Base-by-base conservation (phyloP, 2,888 invertebrate species). In the Thera britannica region DNA sequence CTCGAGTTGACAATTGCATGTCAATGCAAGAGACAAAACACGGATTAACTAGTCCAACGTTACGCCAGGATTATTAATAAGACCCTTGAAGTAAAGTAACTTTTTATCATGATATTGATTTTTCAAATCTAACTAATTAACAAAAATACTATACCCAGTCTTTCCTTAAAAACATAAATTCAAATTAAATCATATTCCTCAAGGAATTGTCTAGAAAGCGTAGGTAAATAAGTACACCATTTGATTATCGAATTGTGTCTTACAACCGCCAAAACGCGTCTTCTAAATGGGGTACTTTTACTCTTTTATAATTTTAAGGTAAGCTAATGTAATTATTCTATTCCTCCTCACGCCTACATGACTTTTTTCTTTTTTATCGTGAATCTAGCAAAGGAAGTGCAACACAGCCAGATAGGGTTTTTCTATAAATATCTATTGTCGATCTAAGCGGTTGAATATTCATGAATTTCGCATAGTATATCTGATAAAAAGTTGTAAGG, bases 381-480 rank as follows among this genome's bases (percentile, higher is more conserved):
- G 36, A 72, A 79, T 76, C 78, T 73, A 67, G 81, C 83, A 82
- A 83, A 81, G 84, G 81, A 79, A 84, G 79, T 81, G 77, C 78
- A 79, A 78, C 75, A 74, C 76, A 71, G 61, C 64, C 73, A 77
- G 77, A 80, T 80, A 80, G 73, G 75, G 72, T 72, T 71, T 74
- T 79, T 81, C 85, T 84, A 87, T 86, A 84, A 83, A 76, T 87
- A 90, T 89, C 90, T 89, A 88, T 85, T 62, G 58, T 73, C 81
- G 77, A 89, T 90, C 88, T 87, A 85, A 81, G 77, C 73, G 54
- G 75, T 79, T 88, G 83, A 82, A 88, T 88, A 88, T 88, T 86
- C 85, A 87, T 87, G 83, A 79, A 35, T 83, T 86, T 86, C 83
- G 77, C 85, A 87, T 88, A 89, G 89, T 84, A 82, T 83, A 83